Evolutionary conservation across 2,797 vertebrate species (phyloP), one percentile per base, ranked within the genome.

Genomic region (Nothura maculosa): DNA sequence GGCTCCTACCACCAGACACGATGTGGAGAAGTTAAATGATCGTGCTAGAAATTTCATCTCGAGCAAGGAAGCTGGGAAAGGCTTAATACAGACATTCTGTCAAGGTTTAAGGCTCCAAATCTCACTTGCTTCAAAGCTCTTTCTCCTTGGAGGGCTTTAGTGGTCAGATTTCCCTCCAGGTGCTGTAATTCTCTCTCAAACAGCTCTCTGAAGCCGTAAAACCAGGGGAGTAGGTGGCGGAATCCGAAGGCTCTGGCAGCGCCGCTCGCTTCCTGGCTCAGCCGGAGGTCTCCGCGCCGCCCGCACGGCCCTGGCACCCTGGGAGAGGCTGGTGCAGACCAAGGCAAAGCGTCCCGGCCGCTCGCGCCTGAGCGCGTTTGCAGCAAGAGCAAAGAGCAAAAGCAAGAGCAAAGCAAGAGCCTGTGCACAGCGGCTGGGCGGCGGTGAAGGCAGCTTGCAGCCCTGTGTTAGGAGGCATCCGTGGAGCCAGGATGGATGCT

Each of bases 41-140:
- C 10, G 61, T 13, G 74, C 82, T 91, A 67, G 94, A 96, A 93
- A 96, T 96, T 95, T 89, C 92, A 86, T 94, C 89, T 94, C 4
- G 11, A 96, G 73, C 4, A 28, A 95, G 89, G 75, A 94, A 92
- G 89, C 91, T 89, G 87, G 74, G 64, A 94, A 96, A 64, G 94
- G 86, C 93, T 96, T 95, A 96, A 93, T 87, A 88, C 94, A 86
- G 94, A 89, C 57, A 92, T 95, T 94, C 91, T 93, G 87, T 95
- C 95, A 96, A 95, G 93, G 93, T 96, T 95, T 96, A 95, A 94
- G 91, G 89, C 94, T 94, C 93, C 94, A 92, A 93, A 93, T 95
- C 95, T 89, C 47, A 57, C 94, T 89, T 90, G 80, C 74, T 92
- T 91, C n/a, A 52, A 96, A 96, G 87, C 91, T 93, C 92, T 95